Conservation (phyloP, 2,797 vertebrate genomes). For the Clarias fuscus region DNA sequence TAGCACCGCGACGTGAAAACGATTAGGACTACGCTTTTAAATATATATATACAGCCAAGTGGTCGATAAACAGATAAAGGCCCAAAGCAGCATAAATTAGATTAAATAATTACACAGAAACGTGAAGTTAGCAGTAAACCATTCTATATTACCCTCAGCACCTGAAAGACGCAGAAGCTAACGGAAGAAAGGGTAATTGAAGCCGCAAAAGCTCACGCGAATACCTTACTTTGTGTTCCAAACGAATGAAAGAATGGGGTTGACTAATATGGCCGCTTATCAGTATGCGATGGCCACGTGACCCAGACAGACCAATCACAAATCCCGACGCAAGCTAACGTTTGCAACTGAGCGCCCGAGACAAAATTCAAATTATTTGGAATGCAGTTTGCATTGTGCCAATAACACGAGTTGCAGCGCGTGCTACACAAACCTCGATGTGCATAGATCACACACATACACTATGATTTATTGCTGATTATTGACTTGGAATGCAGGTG, state of each 20-base stretch:
- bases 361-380: slow-evolving; percentile 61
- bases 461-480: neutral
- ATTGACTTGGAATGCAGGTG: neutral
- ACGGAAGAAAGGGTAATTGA: neutral
- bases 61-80: slow-evolving; percentile 15
- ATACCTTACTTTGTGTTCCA: slow-evolving; percentile 50
- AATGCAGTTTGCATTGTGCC: slow-evolving; percentile 38
- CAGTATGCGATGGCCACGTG: slow-evolving; percentile 42
- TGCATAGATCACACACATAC: no score
- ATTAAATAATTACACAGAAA: neutral
- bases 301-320: slow-evolving; percentile 47
- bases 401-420: slow-evolving; percentile 27
- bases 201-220: slow-evolving; percentile 40
- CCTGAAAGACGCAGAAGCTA: neutral
- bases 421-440: neutral
- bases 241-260: slow-evolving; percentile 62
- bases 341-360: slow-evolving; percentile 41
- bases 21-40: slow-evolving; percentile 8
- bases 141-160: neutral
- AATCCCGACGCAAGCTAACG: slow-evolving; percentile 31
- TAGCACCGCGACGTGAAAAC: neutral
- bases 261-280: slow-evolving; percentile 64
- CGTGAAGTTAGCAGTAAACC: neutral
- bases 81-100: neutral
- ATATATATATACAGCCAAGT: neutral